Base-by-base conservation (phyloP, 2,888 invertebrate genomes). In the Eilema depressum region DNA sequence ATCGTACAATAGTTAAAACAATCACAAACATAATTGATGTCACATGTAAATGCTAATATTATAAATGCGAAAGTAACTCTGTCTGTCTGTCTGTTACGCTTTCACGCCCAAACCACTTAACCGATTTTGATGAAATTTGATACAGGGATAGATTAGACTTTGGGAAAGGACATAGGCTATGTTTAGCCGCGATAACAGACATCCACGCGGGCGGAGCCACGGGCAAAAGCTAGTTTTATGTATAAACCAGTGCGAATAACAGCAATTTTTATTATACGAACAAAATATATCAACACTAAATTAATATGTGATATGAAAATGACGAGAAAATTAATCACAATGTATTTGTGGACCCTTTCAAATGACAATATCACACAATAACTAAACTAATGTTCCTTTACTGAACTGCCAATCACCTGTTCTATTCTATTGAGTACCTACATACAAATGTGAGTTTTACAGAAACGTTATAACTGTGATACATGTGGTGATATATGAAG, bases 281-380 rank as follows among this genome's bases (percentile, higher is more conserved):
- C 10, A 20, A 33, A 28, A 7, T 64, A 5, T n/a, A 8, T 28
- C 11, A 28, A n/a, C n/a, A 64, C 3, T 23, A 5, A 70, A 77
- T 68, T 53, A 80, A 64, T 66, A 67, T 33, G n/a, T 65, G 61
- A 74, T 67, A 72, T 73, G 68, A 25, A 20, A 53, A 73, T 73
- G 75, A 68, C 11, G 33, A 71, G 17, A 68, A 72, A 62, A 66
- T 80, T 80, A 81, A 75, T 79, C 62, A 80, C 80, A 20, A 28
- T 26, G 53, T 53, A 53, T 25, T n/a, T 70, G 61, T 67, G 30
- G 28, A 65, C n/a, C 33, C 30, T n/a, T 4, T 56, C 7, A 14
- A 30, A 56, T 30, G 10, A 23, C 5, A 17, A 61, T 12, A 3
- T 30, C 1, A 25, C 26, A n/a, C 26, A n/a, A 26, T 61, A 26